phyloP scores from a whole-genome alignment of 2,888 invertebrate species.

The Trisateles emortualis region DNA sequence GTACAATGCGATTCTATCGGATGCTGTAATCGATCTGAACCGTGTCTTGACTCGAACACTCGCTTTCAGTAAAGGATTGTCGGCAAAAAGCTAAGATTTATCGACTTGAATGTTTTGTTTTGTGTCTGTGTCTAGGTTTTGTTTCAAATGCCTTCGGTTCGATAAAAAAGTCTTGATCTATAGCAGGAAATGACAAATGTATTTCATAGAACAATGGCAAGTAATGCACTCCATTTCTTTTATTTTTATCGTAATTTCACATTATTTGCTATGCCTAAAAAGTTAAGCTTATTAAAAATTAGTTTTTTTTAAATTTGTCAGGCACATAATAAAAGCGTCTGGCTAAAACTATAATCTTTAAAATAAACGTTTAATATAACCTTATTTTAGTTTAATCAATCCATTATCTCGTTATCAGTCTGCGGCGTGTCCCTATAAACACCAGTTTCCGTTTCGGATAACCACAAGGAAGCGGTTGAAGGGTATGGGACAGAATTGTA shows the following conservation, averaged over 20 bases:
- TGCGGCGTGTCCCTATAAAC: slow-evolving; percentile 3
- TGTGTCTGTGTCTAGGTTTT: slow-evolving; percentile 36
- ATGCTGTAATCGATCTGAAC: slow-evolving; percentile 23
- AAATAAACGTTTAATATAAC: neutral
- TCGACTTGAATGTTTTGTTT: neutral
- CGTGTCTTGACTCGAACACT: slow-evolving; percentile 4
- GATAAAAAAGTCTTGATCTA: too few relatives aligned
- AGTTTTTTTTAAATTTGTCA: too few relatives aligned
- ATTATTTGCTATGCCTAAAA: too few relatives aligned
- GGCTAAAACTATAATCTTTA: neutral
- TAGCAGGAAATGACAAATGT: too few relatives aligned
- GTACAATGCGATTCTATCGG: slow-evolving; percentile 35
- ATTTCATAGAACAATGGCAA: too few relatives aligned
- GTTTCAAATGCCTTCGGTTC: slow-evolving; percentile 25
- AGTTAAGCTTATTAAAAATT: too few relatives aligned
- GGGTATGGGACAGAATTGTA: neutral
- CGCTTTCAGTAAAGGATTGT: neutral
- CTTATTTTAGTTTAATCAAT: neutral
- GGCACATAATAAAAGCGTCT: too few relatives aligned
- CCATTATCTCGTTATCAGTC: slow-evolving; percentile 18
- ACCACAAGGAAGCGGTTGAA: neutral
- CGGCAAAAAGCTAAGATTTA: neutral
- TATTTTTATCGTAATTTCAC: too few relatives aligned
- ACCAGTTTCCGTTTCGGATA: neutral
- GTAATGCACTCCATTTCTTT: too few relatives aligned